A percentile compares a stretch with the other conserved stretches of the same genome.
Evolutionary conservation across 2,113 vertebrate genomes (phyloP).

Genomic region (Vulpes vulpes): DNA sequence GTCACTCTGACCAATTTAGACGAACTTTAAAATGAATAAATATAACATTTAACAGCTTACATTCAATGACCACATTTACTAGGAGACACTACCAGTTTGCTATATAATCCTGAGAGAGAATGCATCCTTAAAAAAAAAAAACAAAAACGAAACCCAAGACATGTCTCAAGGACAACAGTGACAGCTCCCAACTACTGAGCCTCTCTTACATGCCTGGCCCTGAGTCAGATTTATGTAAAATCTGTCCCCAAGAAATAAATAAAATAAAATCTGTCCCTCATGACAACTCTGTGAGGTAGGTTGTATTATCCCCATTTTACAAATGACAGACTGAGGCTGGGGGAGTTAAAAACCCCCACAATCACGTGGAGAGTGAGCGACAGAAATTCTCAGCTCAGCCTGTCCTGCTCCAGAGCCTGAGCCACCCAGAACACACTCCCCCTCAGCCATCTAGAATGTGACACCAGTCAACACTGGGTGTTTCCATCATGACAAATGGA

Average conservation of each 20-base stretch:
- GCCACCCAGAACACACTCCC: background rate
- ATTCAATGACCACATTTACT: background rate
- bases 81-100: background rate
- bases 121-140: background rate
- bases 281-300: background rate
- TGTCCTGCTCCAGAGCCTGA: background rate
- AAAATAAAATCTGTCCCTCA: background rate
- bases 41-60: constrained; percentile 29
- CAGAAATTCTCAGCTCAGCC: background rate
- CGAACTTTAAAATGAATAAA: constrained; percentile 6
- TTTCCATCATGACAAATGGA: background rate
- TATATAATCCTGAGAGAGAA: background rate
- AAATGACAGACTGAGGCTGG: background rate
- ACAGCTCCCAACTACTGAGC: background rate
- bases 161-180: background rate
- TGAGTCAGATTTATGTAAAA: background rate
- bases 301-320: background rate
- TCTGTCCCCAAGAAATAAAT: background rate
- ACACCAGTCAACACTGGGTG: background rate
- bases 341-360: background rate
- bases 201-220: background rate
- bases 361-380: background rate
- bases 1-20: constrained; percentile 53
- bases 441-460: background rate
- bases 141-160: background rate